Evolutionary conservation across 2,888 invertebrate species (phyloP), one percentile per base, ranked within the genome.

Genomic region (Melinopterus prodromus): DNA sequence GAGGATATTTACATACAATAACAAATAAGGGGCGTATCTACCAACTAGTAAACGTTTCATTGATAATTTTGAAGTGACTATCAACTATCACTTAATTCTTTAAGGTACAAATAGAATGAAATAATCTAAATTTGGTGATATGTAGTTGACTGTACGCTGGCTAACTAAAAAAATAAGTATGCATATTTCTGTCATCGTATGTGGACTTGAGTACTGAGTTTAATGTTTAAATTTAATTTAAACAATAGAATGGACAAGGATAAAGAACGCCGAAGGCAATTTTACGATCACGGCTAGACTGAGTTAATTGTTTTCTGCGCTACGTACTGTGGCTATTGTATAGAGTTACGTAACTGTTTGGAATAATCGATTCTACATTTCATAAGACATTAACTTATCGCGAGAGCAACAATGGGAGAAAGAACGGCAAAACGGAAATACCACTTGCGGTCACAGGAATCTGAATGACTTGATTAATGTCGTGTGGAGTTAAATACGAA

Each of bases 231-330:
- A 53, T 53, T 7, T n/a, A n/a, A n/a, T n/a, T n/a, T n/a, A n/a
- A n/a, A 53, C 53, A 53, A 53, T 53, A 53, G 53, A 53, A 53
- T 53, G 53, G 53, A 53, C 53, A 53, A 53, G 53, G 53, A 53
- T 53, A 53, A 53, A 53, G 53, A 53, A 53, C 12, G 53, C 53
- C 53, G 5, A 9, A 53, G 53, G 53, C 53, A 53, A 53, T 53
- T 53, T 53, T 12, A 53, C 53, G 53, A 53, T 53, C 53, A 53
- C 53, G 53, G 53, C 53, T 53, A 53, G 53, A 53, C 53, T 7
- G 7, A 53, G 53, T 53, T 53, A 53, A 53, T 53, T 53, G 53
- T 53, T 53, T 53, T 53, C 53, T 53, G 53, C 5, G 53, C 53
- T 53, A 53, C 5, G 53, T 53, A 53, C 12, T 53, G 53, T 53